phyloP scores from a whole-genome alignment of 2,888 invertebrate species.

The Caenorhabditis afra region DNA sequence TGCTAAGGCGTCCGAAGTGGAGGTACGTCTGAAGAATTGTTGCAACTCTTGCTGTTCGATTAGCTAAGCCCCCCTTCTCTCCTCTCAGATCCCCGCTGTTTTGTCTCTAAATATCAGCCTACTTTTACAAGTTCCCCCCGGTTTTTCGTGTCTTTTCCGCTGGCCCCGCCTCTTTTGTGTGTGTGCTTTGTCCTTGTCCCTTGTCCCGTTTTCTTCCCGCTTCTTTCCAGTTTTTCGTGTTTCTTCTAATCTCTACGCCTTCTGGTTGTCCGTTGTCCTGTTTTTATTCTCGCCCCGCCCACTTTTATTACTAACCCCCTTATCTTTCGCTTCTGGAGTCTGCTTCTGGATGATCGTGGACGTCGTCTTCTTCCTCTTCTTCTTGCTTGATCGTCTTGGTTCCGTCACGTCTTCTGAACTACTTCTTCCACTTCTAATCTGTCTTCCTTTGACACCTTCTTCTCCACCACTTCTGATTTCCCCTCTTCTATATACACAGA shows the following conservation, averaged over 20 bases:
- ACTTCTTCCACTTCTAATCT: slow-evolving; percentile 28
- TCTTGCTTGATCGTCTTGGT: slow-evolving; percentile 14
- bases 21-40: slow-evolving; percentile 57
- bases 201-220: background rate
- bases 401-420: slow-evolving; percentile 25
- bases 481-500: slow-evolving; percentile 17
- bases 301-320: background rate
- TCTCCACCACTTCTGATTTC: slow-evolving; percentile 16
- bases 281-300: background rate
- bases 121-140: background rate
- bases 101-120: background rate
- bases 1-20: slow-evolving; percentile 49
- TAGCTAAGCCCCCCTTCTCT: slow-evolving; percentile 16
- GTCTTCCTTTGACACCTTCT: slow-evolving; percentile 14
- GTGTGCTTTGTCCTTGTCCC: slow-evolving; percentile 7
- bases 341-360: background rate
- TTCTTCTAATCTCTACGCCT: background rate
- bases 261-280: slow-evolving; percentile 2
- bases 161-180: background rate
- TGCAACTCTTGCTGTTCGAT: slow-evolving; percentile 56
- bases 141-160: slow-evolving; percentile 7
- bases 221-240: too few species aligned
- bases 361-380: background rate
- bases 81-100: background rate
- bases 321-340: background rate